Evolutionary conservation across 2,113 vertebrate genomes (phyloP).

Genomic region (Pyxicephalus adspersus): DNA sequence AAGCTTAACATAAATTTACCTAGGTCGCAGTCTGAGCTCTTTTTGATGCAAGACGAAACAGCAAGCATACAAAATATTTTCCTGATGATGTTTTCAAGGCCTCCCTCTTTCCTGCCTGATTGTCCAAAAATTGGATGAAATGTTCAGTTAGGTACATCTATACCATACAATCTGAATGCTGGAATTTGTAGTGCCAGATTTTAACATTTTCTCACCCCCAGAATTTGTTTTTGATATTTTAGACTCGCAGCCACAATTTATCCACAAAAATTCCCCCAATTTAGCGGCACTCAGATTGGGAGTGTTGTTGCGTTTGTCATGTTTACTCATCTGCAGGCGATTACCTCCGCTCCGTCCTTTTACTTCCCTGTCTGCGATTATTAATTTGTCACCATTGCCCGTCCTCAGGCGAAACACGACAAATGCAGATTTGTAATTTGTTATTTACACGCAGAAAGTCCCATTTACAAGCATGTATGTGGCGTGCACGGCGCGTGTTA

Average conservation of each 20-base stretch:
- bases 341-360: slow-evolving; percentile 68
- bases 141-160: too few species aligned
- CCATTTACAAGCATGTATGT: slow-evolving; percentile 87
- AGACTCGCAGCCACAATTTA: too few species aligned
- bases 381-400: slow-evolving; percentile 95
- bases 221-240: not conserved
- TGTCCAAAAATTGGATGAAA: too few species aligned
- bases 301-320: slow-evolving; percentile 88
- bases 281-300: slow-evolving; percentile 75
- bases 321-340: slow-evolving; percentile 77
- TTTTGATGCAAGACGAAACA: too few species aligned
- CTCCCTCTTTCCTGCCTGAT: too few species aligned
- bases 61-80: too few species aligned
- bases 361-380: slow-evolving; percentile 90
- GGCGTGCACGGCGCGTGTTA: slow-evolving; percentile 79
- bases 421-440: slow-evolving; percentile 98
- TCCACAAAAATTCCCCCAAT: slow-evolving; percentile 65
- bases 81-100: too few species aligned
- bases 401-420: slow-evolving; percentile 86
- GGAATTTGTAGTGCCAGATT: too few species aligned
- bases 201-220: not conserved
- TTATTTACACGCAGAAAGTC: slow-evolving; percentile 98
- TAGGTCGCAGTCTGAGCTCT: too few species aligned
- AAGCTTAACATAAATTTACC: too few species aligned
- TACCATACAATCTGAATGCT: too few species aligned